These are phyloP conservation scores for Aphidoletes aphidimyza DNA, from an alignment of 2,888 invertebrate genomes.

Conservation along the genomic window DNA sequence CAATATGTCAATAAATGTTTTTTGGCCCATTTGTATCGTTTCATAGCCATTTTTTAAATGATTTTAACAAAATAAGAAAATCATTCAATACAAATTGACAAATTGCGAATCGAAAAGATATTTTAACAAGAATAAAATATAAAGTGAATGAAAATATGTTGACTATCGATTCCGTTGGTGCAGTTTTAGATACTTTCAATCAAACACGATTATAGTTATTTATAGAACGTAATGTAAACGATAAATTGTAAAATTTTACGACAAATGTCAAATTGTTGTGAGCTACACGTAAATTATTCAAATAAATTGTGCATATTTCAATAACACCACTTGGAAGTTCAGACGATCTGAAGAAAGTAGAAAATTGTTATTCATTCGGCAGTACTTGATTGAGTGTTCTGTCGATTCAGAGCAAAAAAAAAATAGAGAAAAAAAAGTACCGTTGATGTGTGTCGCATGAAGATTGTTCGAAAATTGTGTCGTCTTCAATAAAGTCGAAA, in stretches of 20 bases:
- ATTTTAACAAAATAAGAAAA: no score
- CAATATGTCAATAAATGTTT: not conserved
- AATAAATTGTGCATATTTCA: not conserved
- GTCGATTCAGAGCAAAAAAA: no score
- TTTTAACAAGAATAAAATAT: no score
- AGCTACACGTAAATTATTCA: not conserved
- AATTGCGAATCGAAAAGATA: no score
- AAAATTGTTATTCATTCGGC: not conserved
- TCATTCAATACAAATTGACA: no score
- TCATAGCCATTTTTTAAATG: no score
- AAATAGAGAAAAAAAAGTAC: not conserved
- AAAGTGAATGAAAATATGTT: no score
- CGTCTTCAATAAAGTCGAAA: constrained; percentile 63
- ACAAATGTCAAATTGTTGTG: not conserved
- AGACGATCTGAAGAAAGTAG: constrained; percentile 6
- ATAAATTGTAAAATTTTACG: not conserved
- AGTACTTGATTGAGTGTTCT: no score
- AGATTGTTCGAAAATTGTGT: not conserved
- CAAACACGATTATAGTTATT: not conserved
- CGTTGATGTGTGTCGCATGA: not conserved
- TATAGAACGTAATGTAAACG: not conserved
- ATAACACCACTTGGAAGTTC: not conserved
- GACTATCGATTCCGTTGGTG: no score
- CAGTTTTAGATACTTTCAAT: no score
- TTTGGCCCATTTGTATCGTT: no score